Conservation (phyloP, 2,888 invertebrate genomes). For the Epirrhoe alternata region DNA sequence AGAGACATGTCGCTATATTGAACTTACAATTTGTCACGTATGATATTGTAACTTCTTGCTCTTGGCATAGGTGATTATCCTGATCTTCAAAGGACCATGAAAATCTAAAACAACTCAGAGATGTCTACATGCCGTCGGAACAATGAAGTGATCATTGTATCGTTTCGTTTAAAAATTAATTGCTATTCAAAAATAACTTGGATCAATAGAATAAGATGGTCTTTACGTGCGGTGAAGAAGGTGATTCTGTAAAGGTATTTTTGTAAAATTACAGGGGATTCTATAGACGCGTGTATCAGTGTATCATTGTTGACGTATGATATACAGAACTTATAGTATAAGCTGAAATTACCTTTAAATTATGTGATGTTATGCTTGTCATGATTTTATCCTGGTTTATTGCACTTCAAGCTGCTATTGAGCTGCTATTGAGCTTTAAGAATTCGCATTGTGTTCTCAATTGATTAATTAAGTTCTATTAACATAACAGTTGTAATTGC, state of each 20-base stretch:
- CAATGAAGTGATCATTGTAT: too few species aligned
- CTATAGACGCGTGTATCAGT: constrained; percentile 9
- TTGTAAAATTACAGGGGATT: constrained; percentile 16
- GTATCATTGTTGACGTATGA: constrained; percentile 10
- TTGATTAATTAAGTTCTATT: not conserved
- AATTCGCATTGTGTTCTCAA: not conserved
- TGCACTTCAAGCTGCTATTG: too few species aligned
- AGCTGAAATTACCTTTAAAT: not conserved
- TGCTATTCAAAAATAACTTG: too few species aligned
- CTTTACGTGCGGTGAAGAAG: not conserved
- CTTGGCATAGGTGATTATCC: too few species aligned
- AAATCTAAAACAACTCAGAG: too few species aligned
- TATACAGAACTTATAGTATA: constrained; percentile 7
- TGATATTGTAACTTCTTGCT: too few species aligned
- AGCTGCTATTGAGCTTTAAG: constrained; percentile 15
- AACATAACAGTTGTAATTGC: not conserved
- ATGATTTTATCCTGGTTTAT: constrained; percentile 16
- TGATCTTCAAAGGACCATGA: too few species aligned
- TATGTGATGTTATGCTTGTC: constrained; percentile 12
- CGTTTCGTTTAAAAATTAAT: too few species aligned
- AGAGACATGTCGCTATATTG: too few species aligned
- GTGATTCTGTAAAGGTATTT: not conserved
- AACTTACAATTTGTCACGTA: too few species aligned
- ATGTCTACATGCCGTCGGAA: too few species aligned
- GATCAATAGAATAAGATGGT: too few species aligned